Evolutionary conservation across 2,888 invertebrate species (phyloP).

Genomic region (Pammene aurita): DNA sequence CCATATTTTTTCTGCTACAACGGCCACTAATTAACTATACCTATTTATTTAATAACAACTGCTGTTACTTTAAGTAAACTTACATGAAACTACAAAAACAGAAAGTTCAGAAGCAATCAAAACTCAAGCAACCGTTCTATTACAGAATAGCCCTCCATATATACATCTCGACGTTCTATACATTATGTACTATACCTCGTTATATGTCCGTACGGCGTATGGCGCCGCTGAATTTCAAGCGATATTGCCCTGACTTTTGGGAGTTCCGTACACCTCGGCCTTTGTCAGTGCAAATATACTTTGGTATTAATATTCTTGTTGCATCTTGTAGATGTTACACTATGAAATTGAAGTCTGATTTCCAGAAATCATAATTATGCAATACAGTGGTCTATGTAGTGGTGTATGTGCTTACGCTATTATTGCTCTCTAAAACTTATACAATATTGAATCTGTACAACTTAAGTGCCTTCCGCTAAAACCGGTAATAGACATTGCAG

Average conservation of each 20-base stretch:
- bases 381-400: too few species aligned
- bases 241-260: constrained; percentile 27
- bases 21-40: too few species aligned
- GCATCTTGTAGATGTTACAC: neutral
- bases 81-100: too few species aligned
- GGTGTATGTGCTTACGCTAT: too few species aligned
- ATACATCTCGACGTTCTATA: constrained; percentile 21
- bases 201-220: constrained; percentile 20
- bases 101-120: neutral
- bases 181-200: constrained; percentile 25
- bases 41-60: too few species aligned
- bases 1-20: too few species aligned
- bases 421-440: too few species aligned
- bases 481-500: too few species aligned
- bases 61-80: too few species aligned
- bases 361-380: too few species aligned
- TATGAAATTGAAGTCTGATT: neutral
- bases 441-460: too few species aligned
- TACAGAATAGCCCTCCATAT: constrained; percentile 24
- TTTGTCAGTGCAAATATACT: constrained; percentile 5
- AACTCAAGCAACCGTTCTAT: neutral
- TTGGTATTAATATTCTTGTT: constrained; percentile 8
- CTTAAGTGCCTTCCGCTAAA: too few species aligned
- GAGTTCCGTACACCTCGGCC: constrained; percentile 14
- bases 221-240: constrained; percentile 25